Percentiles rank a stretch among this genome's conserved stretches.
Conservation (phyloP, 2,113 vertebrate species). For the Neoarius graeffei region DNA sequence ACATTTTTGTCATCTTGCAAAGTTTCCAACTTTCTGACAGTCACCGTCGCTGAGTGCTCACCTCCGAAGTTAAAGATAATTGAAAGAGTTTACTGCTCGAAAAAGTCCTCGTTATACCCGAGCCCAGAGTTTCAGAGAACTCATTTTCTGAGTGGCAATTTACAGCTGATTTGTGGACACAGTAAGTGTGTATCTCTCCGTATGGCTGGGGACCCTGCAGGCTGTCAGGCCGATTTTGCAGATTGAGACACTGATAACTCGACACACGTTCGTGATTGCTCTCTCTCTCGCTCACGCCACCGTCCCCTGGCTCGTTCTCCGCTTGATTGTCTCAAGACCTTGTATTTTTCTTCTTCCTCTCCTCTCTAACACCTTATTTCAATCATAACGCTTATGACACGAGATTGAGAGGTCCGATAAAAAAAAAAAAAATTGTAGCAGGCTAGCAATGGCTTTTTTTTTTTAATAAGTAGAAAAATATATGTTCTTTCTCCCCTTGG, state of each 20-base stretch:
- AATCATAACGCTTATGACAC: slow-evolving; percentile 19
- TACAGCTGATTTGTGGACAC: slow-evolving; percentile 54
- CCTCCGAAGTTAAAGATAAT: slow-evolving; percentile 38
- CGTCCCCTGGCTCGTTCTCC: neutral
- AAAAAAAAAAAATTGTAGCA: neutral
- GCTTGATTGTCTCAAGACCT: slow-evolving; percentile 36
- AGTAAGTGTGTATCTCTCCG: slow-evolving; percentile 39
- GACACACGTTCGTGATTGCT: slow-evolving; percentile 47
- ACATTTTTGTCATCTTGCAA: neutral
- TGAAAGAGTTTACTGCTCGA: slow-evolving; percentile 47
- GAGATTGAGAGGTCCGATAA: neutral
- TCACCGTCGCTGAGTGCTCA: neutral
- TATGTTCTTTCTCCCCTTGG: neutral
- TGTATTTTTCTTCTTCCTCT: neutral
- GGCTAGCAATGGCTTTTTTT: neutral
- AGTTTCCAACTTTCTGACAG: neutral
- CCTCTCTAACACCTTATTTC: slow-evolving; percentile 32
- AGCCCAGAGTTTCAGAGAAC: slow-evolving; percentile 21
- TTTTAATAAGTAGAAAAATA: slow-evolving; percentile 11
- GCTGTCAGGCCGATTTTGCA: slow-evolving; percentile 49
- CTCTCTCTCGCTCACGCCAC: neutral
- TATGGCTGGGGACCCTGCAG: slow-evolving; percentile 31
- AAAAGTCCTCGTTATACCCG: slow-evolving; percentile 27
- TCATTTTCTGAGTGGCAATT: slow-evolving; percentile 52
- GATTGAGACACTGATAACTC: slow-evolving; percentile 53